Evolutionary conservation across 1,140 invertebrate genomes (phyloP), one percentile per base, ranked within the genome.

Genomic region (Epicauta chinensis): DNA sequence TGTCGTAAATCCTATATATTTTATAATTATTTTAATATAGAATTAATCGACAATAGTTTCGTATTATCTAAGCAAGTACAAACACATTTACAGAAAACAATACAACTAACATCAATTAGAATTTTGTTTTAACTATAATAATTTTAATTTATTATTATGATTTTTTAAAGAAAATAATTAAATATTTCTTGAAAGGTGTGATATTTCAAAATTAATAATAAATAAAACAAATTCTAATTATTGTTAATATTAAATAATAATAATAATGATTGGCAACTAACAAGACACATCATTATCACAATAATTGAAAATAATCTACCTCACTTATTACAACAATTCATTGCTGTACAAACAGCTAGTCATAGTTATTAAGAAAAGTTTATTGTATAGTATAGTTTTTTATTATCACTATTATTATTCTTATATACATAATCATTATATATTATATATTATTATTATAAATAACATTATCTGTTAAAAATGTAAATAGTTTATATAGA

Each of bases 261-360:
- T 6, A 7, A 23, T 23, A 7, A 23, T 23, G 23, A 23, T 23
- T 23, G 23, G 23, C 4, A 23, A 23, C 7, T 23, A 23, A 23
- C 23, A 23, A 2, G 7, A 23, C 23, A 23, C 17, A 7, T 23
- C 17, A 23, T 23, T 23, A 23, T 23, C 23, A 23, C 23, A 23
- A 23, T 23, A 23, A 23, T 23, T 23, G 7, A 23, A 56, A 50
- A 51, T 53, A 56, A 64, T 61, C 65, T 67, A 67, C 65, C 65
- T 67, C 65, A 65, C 61, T 64, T 50, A 23, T 59, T 64, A 58
- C 61, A 65, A 67, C 61, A 63, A 58, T 60, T 62, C 60, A 64
- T 65, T 65, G 63, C 65, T 67, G 65, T 67, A 65, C 61, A 65
- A 62, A 65, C 65, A 67, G 65, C 65, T 67, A 67, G 65, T 67